phyloP scores from a whole-genome alignment of 1,140 invertebrate species.

The Venturia canescens region DNA sequence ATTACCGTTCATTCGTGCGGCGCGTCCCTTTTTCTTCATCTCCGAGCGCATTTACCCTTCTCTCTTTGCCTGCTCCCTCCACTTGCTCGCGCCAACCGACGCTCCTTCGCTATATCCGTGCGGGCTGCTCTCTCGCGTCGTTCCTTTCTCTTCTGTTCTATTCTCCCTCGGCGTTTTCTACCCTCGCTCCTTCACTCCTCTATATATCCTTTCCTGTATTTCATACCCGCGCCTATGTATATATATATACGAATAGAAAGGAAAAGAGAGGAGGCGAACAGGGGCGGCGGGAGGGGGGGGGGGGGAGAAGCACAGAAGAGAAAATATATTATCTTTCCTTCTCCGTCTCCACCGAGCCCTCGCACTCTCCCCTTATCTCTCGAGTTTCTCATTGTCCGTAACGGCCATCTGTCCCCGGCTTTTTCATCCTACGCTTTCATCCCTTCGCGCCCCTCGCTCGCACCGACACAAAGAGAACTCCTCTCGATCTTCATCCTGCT shows the following conservation, averaged over 20 bases:
- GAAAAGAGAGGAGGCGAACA: background rate
- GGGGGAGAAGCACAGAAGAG: background rate
- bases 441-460: conserved; percentile 61
- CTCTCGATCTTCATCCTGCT: conserved; percentile 56
- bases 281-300: background rate
- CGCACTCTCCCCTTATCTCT: conserved; percentile 72
- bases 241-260: background rate
- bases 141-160: conserved; percentile 52
- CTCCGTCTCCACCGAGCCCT: conserved; percentile 40
- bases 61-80: conserved; percentile 33
- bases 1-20: conserved; percentile 47
- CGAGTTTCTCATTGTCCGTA: conserved; percentile 77
- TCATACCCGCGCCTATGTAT: background rate
- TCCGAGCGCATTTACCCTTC: conserved; percentile 44
- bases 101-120: conserved; percentile 51
- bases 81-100: conserved; percentile 47
- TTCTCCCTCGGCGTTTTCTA: conserved; percentile 38
- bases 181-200: conserved; percentile 24
- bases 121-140: conserved; percentile 56
- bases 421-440: conserved; percentile 72
- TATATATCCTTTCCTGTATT: conserved; percentile 29
- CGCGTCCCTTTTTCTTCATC: conserved; percentile 52
- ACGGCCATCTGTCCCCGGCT: conserved; percentile 75
- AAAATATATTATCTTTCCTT: conserved; percentile 40
- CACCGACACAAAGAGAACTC: conserved; percentile 62